Base-by-base conservation (phyloP, 2,797 vertebrate species). In the Ammospiza maritima region DNA sequence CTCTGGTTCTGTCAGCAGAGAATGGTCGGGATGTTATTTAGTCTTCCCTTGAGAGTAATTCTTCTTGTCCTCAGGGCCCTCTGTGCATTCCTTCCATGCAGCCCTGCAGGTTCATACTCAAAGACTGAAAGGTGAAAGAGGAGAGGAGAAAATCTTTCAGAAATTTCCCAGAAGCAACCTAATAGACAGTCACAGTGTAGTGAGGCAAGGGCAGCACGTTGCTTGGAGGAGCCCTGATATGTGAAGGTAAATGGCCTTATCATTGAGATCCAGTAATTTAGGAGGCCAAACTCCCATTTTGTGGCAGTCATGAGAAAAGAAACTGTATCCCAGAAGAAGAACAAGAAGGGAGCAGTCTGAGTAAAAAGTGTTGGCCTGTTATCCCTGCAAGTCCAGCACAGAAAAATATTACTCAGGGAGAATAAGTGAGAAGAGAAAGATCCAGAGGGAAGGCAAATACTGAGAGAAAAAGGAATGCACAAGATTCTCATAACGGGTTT, bases 61-160 rank as follows among this genome's bases (percentile, higher is more conserved):
- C 73, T 45, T 21, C 73, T 69, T 76, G 88, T 93, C 78, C 82
- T 91, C 2, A 3, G 73, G 79, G 66, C 47, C 23, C 76, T 94
- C 56, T 66, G 66, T 7, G 1, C 58, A 62, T 85, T 93, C 29
- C 62, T 92, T 60, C 87, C 74, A 50, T 54, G 60, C 69, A 93
- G 51, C 75, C 50, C 79, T 91, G 69, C 5, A n/a, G 70, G 81
- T 94, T 96, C 87, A 73, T 89, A 40, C 90, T 96, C 87, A 96
- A 92, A 96, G 92, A 89, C 88, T 73, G 87, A 89, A 91, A 95
- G 79, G 92, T 95, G 92, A 94, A 91, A 88, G 42, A 74, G 84
- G 90, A 93, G 65, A 92, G 66, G 44, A 83, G 87, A 89, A 96
- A 96, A 81, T 89, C 82, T 92, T 83, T 97, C 74, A 91, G 85